Conservation (phyloP, 2,888 invertebrate genomes). For the Pristionchus mayeri region DNA sequence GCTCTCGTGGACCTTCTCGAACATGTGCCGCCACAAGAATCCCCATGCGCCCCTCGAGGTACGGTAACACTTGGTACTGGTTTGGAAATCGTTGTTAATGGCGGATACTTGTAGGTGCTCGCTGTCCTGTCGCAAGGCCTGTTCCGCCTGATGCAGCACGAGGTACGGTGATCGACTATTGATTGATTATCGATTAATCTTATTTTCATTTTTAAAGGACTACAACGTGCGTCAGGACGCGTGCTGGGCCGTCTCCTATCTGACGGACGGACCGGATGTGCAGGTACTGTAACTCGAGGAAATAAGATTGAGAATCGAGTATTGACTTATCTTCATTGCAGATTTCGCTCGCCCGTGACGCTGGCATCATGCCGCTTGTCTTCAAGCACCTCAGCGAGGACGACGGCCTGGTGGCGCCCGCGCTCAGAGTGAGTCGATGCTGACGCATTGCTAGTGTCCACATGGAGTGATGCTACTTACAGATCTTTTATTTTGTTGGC, state of each 20-base stretch:
- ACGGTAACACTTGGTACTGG: background rate
- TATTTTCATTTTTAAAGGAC: conserved; percentile 53
- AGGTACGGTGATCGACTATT: conserved; percentile 44
- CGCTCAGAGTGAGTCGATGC: conserved; percentile 35
- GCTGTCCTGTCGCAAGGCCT: conserved; percentile 58
- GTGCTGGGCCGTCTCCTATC: conserved; percentile 76
- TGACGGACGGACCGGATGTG: conserved; percentile 75
- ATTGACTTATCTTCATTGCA: background rate
- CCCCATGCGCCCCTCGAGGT: conserved; percentile 80
- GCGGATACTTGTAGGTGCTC: conserved; percentile 52
- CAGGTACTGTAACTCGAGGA: conserved; percentile 52
- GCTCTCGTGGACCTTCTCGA: conserved; percentile 90
- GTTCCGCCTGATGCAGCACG: conserved; percentile 55
- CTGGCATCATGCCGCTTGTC: conserved; percentile 59
- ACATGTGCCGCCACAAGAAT: conserved; percentile 96
- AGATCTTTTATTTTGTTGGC: background rate
- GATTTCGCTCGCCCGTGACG: conserved; percentile 64
- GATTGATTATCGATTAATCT: background rate
- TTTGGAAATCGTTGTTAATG: background rate
- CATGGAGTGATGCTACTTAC: background rate
- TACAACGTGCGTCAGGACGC: conserved; percentile 69
- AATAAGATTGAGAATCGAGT: background rate
- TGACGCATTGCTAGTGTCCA: background rate
- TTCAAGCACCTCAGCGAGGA: conserved; percentile 56
- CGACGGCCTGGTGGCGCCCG: conserved; percentile 56